Evolutionary conservation across 1,140 invertebrate genomes (phyloP).

Genomic region (Dreissena polymorpha): DNA sequence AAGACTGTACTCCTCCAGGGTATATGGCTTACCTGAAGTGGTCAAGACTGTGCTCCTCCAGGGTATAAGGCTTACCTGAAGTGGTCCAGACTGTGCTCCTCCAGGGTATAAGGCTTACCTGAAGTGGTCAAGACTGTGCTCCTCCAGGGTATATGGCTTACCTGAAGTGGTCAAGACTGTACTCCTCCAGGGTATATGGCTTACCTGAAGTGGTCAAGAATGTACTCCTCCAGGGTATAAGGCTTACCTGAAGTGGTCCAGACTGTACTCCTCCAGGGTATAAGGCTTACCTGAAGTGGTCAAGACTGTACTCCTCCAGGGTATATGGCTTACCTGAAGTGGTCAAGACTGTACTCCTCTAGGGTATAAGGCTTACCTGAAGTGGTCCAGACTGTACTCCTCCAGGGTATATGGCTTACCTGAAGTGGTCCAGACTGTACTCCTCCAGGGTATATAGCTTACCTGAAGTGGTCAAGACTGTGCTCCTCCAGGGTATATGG

Average conservation of each 20-base stretch:
- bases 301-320: too few species aligned
- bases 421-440: constrained; percentile 98
- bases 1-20: constrained; percentile 95
- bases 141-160: too few species aligned
- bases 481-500: too few species aligned
- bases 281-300: too few species aligned
- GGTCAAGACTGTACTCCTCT: constrained; percentile 96
- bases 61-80: constrained; percentile 88
- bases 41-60: too few species aligned
- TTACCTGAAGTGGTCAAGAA: too few species aligned
- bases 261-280: constrained; percentile 95
- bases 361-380: constrained; percentile 97
- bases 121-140: too few species aligned
- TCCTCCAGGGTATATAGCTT: constrained; percentile 96
- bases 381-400: too few species aligned
- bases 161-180: constrained; percentile 97
- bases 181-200: constrained; percentile 96
- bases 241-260: constrained; percentile 97
- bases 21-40: constrained; percentile 98
- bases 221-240: too few species aligned
- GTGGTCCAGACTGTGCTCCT: constrained; percentile 97
- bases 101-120: constrained; percentile 96
- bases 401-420: too few species aligned
- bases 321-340: constrained; percentile 92
- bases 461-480: too few species aligned